A percentile compares a stretch with the other conserved stretches of the same genome.
These are phyloP conservation scores for Dryas iulia DNA, from an alignment of 1,140 invertebrate species.

Conservation along the genomic window DNA sequence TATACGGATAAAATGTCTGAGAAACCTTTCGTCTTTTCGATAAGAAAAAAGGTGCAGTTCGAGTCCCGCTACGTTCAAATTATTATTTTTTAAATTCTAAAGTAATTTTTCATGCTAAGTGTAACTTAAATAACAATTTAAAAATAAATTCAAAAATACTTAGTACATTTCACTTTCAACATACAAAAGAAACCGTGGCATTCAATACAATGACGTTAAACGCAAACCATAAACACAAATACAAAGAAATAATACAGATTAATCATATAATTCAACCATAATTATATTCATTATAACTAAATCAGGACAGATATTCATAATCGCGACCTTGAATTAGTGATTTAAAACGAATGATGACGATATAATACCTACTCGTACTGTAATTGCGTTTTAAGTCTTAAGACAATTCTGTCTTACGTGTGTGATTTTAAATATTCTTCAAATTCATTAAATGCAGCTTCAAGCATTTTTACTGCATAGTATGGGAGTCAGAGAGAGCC, in stretches of 20 bases:
- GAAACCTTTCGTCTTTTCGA: too few species aligned
- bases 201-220: neutral
- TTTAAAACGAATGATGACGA: slow-evolving; percentile 49
- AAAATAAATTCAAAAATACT: too few species aligned
- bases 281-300: slow-evolving; percentile 34
- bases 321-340: slow-evolving; percentile 53
- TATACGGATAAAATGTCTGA: too few species aligned
- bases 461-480: too few species aligned
- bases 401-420: neutral
- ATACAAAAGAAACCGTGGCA: neutral
- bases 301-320: slow-evolving; percentile 30
- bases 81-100: too few species aligned
- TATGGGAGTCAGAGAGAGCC: too few species aligned
- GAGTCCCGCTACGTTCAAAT: too few species aligned
- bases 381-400: neutral
- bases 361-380: neutral
- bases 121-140: too few species aligned
- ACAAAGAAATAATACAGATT: slow-evolving; percentile 20
- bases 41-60: too few species aligned
- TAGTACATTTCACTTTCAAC: neutral
- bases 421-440: too few species aligned
- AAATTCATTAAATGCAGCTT: too few species aligned
- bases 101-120: too few species aligned
- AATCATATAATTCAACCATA: slow-evolving; percentile 30
- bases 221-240: slow-evolving; percentile 5